phyloP scores from a whole-genome alignment of 2,888 invertebrate genomes.

The Ctenicera cuprea region DNA sequence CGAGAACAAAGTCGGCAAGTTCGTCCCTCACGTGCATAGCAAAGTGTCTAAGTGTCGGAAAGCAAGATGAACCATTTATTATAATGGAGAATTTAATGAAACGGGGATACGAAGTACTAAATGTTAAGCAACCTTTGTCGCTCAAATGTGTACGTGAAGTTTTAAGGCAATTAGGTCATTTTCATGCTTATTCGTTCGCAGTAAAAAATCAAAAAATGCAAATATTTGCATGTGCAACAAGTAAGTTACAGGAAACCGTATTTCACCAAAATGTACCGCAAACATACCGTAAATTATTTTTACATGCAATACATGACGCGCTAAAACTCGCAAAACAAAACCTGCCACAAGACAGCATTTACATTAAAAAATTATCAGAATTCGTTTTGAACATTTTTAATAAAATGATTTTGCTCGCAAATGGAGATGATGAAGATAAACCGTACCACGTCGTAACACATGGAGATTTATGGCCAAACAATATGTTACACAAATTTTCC shows the following conservation, averaged over 20 bases:
- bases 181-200: conserved; percentile 20
- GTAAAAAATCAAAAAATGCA: neutral
- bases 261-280: conserved; percentile 1
- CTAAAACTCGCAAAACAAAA: conserved; percentile 7
- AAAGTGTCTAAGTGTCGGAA: conserved; percentile 8
- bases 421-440: conserved; percentile 22
- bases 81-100: conserved; percentile 29
- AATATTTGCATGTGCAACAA: conserved; percentile 4
- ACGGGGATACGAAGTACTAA: neutral
- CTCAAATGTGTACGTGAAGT: neutral
- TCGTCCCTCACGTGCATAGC: conserved; percentile 1
- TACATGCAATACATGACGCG: conserved; percentile 16
- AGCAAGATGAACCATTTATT: conserved; percentile 24
- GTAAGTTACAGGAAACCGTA: neutral
- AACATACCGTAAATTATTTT: conserved; percentile 10
- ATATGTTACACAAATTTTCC: conserved; percentile 20
- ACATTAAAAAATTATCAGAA: neutral
- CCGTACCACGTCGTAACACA: conserved; percentile 10
- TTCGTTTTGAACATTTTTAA: conserved; percentile 14
- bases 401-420: conserved; percentile 4
- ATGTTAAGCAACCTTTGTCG: conserved; percentile 8
- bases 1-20: neutral
- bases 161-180: neutral
- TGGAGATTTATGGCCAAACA: conserved; percentile 30
- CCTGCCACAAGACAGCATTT: neutral